Percentiles rank a stretch among this genome's conserved stretches.
phyloP scores from a whole-genome alignment of 2,888 invertebrate genomes.

The Argynnis bischoffii region DNA sequence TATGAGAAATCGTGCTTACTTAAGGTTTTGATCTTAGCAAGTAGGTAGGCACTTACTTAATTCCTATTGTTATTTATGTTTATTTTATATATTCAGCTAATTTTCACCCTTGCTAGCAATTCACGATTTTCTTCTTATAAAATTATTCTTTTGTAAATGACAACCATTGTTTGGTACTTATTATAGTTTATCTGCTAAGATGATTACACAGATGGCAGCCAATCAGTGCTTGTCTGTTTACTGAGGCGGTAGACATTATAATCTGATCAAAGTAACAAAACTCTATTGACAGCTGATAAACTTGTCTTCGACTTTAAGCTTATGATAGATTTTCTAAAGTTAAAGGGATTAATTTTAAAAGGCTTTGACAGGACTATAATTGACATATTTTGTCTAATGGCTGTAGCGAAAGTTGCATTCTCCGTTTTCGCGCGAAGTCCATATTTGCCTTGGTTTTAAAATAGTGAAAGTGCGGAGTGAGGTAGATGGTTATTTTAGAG shows the following conservation, averaged over 20 bases:
- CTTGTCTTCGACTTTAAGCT: slow-evolving; percentile 39
- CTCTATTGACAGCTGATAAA: slow-evolving; percentile 47
- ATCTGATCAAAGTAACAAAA: slow-evolving; percentile 43
- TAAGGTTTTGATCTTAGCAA: no score
- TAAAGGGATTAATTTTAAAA: slow-evolving; percentile 18
- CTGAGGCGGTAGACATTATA: slow-evolving; percentile 41
- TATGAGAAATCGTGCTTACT: no score
- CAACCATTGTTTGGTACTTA: no score
- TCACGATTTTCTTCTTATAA: background rate
- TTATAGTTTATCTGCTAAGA: slow-evolving; percentile 40
- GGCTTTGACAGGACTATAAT: slow-evolving; percentile 10
- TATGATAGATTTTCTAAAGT: slow-evolving; percentile 30
- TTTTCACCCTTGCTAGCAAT: no score
- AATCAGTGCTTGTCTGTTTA: slow-evolving; percentile 47
- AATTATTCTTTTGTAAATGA: background rate
- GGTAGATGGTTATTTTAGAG: no score
- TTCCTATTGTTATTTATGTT: no score
- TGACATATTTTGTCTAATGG: background rate
- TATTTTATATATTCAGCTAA: no score
- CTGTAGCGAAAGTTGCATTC: background rate
- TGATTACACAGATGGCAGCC: slow-evolving; percentile 55
- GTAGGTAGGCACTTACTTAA: no score
- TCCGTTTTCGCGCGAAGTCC: no score
- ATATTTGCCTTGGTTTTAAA: no score
- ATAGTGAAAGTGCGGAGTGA: no score